phyloP scores from a whole-genome alignment of 1,140 invertebrate genomes.

The Chelonus insularis region DNA sequence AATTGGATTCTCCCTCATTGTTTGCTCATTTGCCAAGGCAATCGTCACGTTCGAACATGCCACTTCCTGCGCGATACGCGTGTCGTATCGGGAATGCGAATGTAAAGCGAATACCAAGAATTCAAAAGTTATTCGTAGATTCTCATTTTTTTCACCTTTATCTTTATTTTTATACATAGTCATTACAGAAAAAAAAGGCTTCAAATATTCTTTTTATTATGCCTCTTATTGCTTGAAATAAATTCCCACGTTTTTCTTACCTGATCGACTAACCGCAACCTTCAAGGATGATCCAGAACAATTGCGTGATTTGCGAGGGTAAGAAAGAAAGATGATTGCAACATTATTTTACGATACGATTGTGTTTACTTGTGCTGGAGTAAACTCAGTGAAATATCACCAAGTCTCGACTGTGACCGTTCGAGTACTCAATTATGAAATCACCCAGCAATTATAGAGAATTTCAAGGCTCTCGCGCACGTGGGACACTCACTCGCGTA shows the following conservation, averaged over 20 bases:
- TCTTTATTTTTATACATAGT: neutral
- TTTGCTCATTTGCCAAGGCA: slow-evolving; percentile 40
- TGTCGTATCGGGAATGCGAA: slow-evolving; percentile 46
- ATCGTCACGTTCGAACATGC: slow-evolving; percentile 50
- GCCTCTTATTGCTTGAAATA: neutral
- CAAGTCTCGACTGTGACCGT: slow-evolving; percentile 20
- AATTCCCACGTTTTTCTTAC: slow-evolving; percentile 25
- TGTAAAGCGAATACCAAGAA: slow-evolving; percentile 46
- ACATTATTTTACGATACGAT: slow-evolving; percentile 18
- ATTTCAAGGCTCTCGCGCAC: slow-evolving; percentile 43
- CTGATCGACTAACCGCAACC: slow-evolving; percentile 19
- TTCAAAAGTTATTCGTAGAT: slow-evolving; percentile 27
- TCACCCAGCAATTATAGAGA: slow-evolving; percentile 43
- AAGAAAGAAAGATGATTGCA: slow-evolving; percentile 19
- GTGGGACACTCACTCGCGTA: neutral
- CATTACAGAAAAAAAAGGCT: neutral
- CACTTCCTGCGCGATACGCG: slow-evolving; percentile 43
- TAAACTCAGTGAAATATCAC: slow-evolving; percentile 13
- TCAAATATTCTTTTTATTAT: neutral
- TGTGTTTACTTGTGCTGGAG: neutral
- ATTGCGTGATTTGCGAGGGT: slow-evolving; percentile 12
- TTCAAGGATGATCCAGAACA: slow-evolving; percentile 17
- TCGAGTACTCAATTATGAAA: slow-evolving; percentile 37
- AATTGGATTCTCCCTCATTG: slow-evolving; percentile 35
- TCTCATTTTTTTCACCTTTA: slow-evolving; percentile 3